Base-by-base conservation (phyloP, 2,113 vertebrate genomes). In the Chionis minor region DNA sequence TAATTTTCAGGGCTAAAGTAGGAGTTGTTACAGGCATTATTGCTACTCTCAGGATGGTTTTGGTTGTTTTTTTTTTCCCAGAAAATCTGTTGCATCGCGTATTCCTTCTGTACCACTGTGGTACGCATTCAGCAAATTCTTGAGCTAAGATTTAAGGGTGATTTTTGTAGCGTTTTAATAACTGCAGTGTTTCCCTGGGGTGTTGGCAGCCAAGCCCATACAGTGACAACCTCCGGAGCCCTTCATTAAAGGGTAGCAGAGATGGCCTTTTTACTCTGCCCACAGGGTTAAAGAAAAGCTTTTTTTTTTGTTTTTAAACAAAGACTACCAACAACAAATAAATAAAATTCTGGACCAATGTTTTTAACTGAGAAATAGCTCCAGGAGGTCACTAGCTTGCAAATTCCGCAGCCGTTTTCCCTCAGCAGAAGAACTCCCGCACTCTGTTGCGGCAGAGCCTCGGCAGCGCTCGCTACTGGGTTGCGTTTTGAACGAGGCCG, bases 381-480 rank as follows among this genome's bases (percentile, higher is more conserved):
- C 3, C 15, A 12, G 47, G 69, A 81, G 49, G 28, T 30, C 44
- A 9, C 21, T 61, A 55, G 22, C 15, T 54, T n/a, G 40, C 28
- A 18, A 23, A 55, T 13, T 35, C 82, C n/a, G 13, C 26, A 21
- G 33, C 30, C 9, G 54, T 13, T 81, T n/a, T 59, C 30, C 54
- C 58, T 16, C 3, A 14, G 75, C 47, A 32, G 47, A 66, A 10
- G 8, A 54, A 15, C 14, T 67, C 30, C 21, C 2, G 24, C 12
- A 1, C 28, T 42, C 22, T 8, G 73, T 20, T 51, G 56, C 10
- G 2, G 51, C 24, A 22, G 66, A 72, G 38, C 24, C 52, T 20
- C 33, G 7, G 20, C 51, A 16, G 45, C 1, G 19, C 16, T 47
- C 12, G n/a, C 70, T 0, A 0, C 28, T 24, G 4, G 3, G 17